Evolutionary conservation across 1,140 invertebrate genomes (phyloP).

Genomic region (Archivesica marissinica): DNA sequence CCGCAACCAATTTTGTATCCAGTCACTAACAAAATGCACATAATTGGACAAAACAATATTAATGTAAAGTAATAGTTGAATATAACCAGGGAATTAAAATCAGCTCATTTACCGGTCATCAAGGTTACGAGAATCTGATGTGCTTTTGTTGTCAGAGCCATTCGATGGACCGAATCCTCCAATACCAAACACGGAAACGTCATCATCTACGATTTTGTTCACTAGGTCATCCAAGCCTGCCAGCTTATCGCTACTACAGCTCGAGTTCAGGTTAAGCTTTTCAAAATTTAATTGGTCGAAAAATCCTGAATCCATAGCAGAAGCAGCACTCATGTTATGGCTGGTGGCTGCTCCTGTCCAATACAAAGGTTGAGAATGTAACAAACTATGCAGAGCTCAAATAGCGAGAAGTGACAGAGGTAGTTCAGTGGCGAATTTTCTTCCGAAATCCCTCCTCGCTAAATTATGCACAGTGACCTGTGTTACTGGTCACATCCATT

Average conservation of each 20-base stretch:
- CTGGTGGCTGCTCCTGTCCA: conserved; percentile 3
- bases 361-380: too few relatives aligned
- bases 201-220: conserved; percentile 59
- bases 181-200: conserved; percentile 43
- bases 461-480: too few relatives aligned
- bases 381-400: too few relatives aligned
- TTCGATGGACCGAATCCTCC: conserved; percentile 15
- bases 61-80: too few relatives aligned
- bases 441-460: too few relatives aligned
- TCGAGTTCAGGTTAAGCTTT: conserved; percentile 47
- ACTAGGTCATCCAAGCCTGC: conserved; percentile 57
- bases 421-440: too few relatives aligned
- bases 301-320: conserved; percentile 50
- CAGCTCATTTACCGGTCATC: conserved; percentile 5
- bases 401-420: too few relatives aligned
- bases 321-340: not conserved
- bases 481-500: too few relatives aligned
- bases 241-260: conserved; percentile 52
- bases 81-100: not conserved
- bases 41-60: too few relatives aligned
- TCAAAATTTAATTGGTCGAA: conserved; percentile 55
- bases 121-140: not conserved
- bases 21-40: too few relatives aligned
- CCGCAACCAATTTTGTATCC: too few relatives aligned
- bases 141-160: not conserved